Evolutionary conservation across 2,113 vertebrate genomes (phyloP).

Genomic region (Heterotilapia buettikoferi): DNA sequence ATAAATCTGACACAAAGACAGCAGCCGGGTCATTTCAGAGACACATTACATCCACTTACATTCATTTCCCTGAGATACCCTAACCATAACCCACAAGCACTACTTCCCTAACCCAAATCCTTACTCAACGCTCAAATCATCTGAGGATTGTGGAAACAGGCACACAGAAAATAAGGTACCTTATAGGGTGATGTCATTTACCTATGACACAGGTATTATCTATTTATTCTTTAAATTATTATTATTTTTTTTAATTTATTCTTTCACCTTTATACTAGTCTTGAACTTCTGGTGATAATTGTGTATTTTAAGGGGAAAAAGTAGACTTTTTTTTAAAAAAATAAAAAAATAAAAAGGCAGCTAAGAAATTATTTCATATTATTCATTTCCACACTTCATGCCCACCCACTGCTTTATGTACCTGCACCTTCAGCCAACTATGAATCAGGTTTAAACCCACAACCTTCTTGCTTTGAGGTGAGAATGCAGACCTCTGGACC

Average conservation of each 20-base stretch:
- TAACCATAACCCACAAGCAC: background rate
- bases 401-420: background rate
- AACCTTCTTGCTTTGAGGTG: background rate
- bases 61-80: background rate
- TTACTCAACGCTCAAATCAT: background rate
- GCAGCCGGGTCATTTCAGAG: background rate
- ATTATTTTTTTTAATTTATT: background rate
- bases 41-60: background rate
- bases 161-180: background rate
- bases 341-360: background rate
- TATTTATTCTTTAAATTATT: background rate
- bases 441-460: background rate
- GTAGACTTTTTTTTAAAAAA: background rate
- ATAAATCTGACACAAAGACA: background rate
- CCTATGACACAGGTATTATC: background rate
- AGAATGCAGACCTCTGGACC: background rate
- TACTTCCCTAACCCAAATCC: background rate
- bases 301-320: background rate
- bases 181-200: background rate
- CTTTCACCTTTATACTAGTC: background rate
- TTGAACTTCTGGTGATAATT: background rate
- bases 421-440: background rate
- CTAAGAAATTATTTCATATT: background rate
- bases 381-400: background rate
- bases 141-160: background rate